phyloP scores from a whole-genome alignment of 1,140 invertebrate species.

The Zaprionus ghesquierei region DNA sequence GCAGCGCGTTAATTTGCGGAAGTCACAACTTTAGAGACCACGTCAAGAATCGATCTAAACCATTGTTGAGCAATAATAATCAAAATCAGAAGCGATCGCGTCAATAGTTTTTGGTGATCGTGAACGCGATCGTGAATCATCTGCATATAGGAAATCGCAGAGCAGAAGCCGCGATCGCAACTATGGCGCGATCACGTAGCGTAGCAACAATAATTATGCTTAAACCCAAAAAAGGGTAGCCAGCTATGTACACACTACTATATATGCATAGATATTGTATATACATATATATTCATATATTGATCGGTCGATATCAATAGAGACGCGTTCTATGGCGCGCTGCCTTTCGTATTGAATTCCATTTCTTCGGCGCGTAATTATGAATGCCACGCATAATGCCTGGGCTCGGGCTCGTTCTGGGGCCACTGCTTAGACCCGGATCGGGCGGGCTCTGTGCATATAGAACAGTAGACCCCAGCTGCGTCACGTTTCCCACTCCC shows the following conservation, averaged over 20 bases:
- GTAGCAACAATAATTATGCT: constrained; percentile 69
- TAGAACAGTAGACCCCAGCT: constrained; percentile 40
- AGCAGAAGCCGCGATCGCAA: constrained; percentile 24
- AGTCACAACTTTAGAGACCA: constrained; percentile 23
- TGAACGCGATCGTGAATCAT: too few species aligned
- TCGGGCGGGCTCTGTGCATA: constrained; percentile 21
- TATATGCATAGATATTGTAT: neutral
- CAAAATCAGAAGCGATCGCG: constrained; percentile 7
- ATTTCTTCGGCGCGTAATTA: constrained; percentile 55
- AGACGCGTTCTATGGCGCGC: neutral
- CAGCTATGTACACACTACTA: constrained; percentile 10
- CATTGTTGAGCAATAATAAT: constrained; percentile 23
- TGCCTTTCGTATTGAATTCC: constrained; percentile 12
- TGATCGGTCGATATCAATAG: neutral
- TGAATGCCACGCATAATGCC: constrained; percentile 68
- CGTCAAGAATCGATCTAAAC: constrained; percentile 46
- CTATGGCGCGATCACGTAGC: constrained; percentile 55
- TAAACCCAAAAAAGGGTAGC: constrained; percentile 52
- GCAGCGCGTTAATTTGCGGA: constrained; percentile 45
- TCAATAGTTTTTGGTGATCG: constrained; percentile 18
- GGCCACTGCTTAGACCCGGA: constrained; percentile 23
- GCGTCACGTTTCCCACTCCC: constrained; percentile 62
- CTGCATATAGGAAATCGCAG: constrained; percentile 42
- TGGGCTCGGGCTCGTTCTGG: neutral
- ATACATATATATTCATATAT: neutral